phyloP scores from a whole-genome alignment of 2,797 vertebrate genomes.

The Phoeniculus purpureus region DNA sequence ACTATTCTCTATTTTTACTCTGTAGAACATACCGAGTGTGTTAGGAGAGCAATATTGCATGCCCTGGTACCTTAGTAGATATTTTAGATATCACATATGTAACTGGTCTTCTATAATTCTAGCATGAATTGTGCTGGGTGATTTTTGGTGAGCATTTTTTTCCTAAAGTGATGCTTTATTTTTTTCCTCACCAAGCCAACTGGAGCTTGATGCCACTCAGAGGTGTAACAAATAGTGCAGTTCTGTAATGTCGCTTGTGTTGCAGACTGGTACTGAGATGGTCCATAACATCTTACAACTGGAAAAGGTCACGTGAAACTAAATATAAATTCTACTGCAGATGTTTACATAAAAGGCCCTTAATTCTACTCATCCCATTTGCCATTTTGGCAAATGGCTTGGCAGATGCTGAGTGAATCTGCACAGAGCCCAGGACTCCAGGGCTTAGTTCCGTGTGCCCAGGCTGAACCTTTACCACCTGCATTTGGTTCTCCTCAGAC shows the following conservation, averaged over 20 bases:
- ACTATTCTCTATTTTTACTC: neutral
- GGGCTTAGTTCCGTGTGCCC: neutral
- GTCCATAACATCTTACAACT: neutral
- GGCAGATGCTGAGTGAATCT: neutral
- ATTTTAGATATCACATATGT: neutral
- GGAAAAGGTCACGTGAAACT: neutral
- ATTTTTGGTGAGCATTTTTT: too few species aligned
- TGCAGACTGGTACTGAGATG: neutral
- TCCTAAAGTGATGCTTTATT: rapidly evolving
- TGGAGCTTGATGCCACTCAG: neutral
- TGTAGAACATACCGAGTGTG: neutral
- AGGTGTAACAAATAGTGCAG: neutral
- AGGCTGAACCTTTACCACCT: neutral
- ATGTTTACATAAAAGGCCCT: neutral
- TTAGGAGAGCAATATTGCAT: neutral
- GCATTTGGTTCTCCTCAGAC: rapidly evolving
- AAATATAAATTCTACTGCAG: neutral
- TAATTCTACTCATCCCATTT: neutral
- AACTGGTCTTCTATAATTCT: neutral
- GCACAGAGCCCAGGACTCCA: neutral
- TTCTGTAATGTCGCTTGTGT: neutral
- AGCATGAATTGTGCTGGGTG: neutral
- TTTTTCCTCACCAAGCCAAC: neutral
- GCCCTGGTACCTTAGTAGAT: rapidly evolving
- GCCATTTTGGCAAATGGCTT: neutral